Conservation (phyloP, 2,888 invertebrate species). For the Lithophane socia region DNA sequence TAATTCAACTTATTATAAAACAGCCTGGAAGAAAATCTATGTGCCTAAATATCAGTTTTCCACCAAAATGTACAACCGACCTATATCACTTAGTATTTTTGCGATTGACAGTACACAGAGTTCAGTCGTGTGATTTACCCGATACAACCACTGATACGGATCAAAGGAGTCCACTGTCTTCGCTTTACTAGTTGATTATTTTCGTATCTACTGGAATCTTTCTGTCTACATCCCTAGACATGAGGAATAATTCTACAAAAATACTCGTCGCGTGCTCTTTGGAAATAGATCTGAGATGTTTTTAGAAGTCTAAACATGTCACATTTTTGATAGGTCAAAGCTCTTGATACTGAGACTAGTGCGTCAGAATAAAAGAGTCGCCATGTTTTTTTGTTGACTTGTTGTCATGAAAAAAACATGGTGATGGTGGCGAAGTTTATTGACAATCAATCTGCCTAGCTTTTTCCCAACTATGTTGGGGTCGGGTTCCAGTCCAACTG, state of each 20-base stretch:
- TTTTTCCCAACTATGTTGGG: neutral
- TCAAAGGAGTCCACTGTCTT: constrained; percentile 49
- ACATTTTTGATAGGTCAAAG: constrained; percentile 34
- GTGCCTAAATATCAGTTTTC: neutral
- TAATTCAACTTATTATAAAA: neutral
- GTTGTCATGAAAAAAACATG: no score
- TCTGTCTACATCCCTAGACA: constrained; percentile 15
- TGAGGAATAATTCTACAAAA: constrained; percentile 16
- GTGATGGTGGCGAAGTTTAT: no score
- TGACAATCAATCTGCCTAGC: neutral
- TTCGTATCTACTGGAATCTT: constrained; percentile 27
- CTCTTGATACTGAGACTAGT: constrained; percentile 13
- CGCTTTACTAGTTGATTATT: constrained; percentile 41
- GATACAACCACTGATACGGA: constrained; percentile 42
- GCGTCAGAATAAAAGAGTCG: constrained; percentile 16
- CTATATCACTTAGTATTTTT: neutral
- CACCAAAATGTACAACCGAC: neutral
- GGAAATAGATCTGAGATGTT: constrained; percentile 34
- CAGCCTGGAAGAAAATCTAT: neutral
- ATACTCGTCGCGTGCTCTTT: constrained; percentile 13
- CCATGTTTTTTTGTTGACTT: no score
- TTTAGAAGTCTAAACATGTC: constrained; percentile 26
- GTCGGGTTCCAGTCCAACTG: neutral
- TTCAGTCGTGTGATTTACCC: constrained; percentile 36
- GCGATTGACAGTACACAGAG: constrained; percentile 35